Conservation (phyloP, 2,113 vertebrate genomes). For the Salvelinus namaycush region DNA sequence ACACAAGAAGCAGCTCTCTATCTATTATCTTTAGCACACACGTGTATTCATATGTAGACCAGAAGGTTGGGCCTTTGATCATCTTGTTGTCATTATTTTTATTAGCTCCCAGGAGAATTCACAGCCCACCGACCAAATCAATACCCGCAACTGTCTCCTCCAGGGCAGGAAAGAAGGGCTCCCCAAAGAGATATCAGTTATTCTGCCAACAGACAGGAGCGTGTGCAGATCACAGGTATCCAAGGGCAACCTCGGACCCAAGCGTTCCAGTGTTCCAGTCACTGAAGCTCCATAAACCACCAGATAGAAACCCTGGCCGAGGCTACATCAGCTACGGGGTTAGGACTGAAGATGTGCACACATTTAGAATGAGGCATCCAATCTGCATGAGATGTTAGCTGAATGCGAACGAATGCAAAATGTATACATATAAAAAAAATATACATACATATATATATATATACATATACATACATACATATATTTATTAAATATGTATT, state of each 20-base stretch:
- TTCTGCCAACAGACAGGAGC: constrained; percentile 61
- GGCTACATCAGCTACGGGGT: neutral
- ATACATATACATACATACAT: too few species aligned
- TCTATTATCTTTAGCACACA: constrained; percentile 60
- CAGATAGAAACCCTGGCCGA: constrained; percentile 21
- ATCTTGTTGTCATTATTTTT: constrained; percentile 81
- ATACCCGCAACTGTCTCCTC: constrained; percentile 63
- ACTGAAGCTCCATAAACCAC: constrained; percentile 49
- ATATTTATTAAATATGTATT: neutral
- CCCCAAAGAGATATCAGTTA: constrained; percentile 75
- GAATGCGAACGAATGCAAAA: too few species aligned
- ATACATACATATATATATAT: too few species aligned
- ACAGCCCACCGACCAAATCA: constrained; percentile 73
- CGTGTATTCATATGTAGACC: constrained; percentile 73
- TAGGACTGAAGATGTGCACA: too few species aligned
- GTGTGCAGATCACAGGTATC: constrained; percentile 65
- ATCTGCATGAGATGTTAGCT: neutral
- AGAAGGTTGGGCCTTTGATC: constrained; percentile 75
- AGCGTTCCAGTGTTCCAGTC: constrained; percentile 43
- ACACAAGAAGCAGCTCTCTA: constrained; percentile 48
- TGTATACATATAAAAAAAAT: too few species aligned
- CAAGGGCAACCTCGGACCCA: constrained; percentile 62
- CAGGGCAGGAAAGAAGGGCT: constrained; percentile 67
- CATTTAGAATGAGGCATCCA: neutral
- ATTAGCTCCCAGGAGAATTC: constrained; percentile 76